phyloP scores from a whole-genome alignment of 92 coral and sea anemone genomes.

The Muricea muricata region DNA sequence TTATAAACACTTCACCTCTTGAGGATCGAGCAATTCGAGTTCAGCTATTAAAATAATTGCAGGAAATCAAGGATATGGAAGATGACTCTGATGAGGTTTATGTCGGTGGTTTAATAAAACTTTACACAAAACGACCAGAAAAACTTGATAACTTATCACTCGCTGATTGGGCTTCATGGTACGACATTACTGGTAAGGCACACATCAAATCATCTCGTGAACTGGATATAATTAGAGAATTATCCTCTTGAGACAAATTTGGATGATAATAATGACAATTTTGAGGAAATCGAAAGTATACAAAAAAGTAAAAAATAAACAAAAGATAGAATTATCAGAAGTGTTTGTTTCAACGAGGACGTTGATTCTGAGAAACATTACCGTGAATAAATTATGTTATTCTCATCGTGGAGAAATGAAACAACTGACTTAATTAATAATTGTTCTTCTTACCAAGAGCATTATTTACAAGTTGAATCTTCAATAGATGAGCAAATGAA shows the following conservation, averaged over 20 bases:
- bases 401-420: slow-evolving; percentile 65
- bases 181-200: slow-evolving; percentile 36
- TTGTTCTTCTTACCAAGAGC: slow-evolving; percentile 56
- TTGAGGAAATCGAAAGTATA: neutral
- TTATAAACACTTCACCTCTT: too few relatives aligned
- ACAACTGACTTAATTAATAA: slow-evolving; percentile 51
- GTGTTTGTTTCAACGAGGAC: too few relatives aligned
- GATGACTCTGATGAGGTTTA: too few relatives aligned
- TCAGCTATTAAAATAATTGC: too few relatives aligned
- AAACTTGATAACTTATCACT: too few relatives aligned
- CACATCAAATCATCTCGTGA: slow-evolving; percentile 20
- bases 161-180: too few relatives aligned
- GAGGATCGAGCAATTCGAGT: too few relatives aligned
- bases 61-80: too few relatives aligned
- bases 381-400: too few relatives aligned
- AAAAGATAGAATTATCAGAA: slow-evolving; percentile 11
- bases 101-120: neutral
- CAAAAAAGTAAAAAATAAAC: slow-evolving; percentile 37
- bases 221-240: too few relatives aligned
- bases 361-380: too few relatives aligned
- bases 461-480: slow-evolving; percentile 21
- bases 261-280: neutral
- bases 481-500: slow-evolving; percentile 28
- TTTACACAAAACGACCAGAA: neutral
- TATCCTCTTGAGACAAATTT: slow-evolving; percentile 25